Percentiles rank a stretch among this genome's conserved stretches.
These are phyloP conservation scores for Phrixothrix hirtus DNA, from an alignment of 2,888 invertebrate genomes.

Conservation along the genomic window DNA sequence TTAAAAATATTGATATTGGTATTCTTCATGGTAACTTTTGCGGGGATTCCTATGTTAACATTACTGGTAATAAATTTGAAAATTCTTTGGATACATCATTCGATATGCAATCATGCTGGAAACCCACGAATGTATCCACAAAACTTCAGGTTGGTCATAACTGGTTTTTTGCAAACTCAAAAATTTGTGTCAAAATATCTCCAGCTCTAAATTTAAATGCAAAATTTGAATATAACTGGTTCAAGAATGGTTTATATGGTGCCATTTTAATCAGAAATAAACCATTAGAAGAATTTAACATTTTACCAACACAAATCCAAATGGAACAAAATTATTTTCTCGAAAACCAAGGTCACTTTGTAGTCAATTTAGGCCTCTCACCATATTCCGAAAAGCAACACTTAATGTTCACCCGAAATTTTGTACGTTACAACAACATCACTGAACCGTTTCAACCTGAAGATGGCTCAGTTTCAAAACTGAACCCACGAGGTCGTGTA, in stretches of 20 bases:
- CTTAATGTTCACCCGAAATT: conserved; percentile 85
- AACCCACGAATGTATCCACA: conserved; percentile 58
- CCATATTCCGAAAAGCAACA: conserved; percentile 83
- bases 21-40: conserved; percentile 94
- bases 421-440: conserved; percentile 82
- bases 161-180: conserved; percentile 74
- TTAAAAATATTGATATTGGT: conserved; percentile 85
- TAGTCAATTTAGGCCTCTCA: conserved; percentile 83
- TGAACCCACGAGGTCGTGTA: conserved; percentile 89
- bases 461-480: conserved; percentile 64
- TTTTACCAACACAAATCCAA: conserved; percentile 69
- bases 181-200: conserved; percentile 75
- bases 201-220: conserved; percentile 82
- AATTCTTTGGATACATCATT: conserved; percentile 78
- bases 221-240: conserved; percentile 85
- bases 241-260: conserved; percentile 79
- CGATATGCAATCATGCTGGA: conserved; percentile 85
- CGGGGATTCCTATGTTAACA: conserved; percentile 79
- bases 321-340: conserved; percentile 89
- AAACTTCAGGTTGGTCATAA: conserved; percentile 85
- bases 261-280: conserved; percentile 84
- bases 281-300: conserved; percentile 78
- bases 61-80: conserved; percentile 90
- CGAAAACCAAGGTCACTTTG: conserved; percentile 86
- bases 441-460: conserved; percentile 79